These are phyloP conservation scores for Coptodon rendalli DNA, from an alignment of 2,113 vertebrate species.

Conservation along the genomic window DNA sequence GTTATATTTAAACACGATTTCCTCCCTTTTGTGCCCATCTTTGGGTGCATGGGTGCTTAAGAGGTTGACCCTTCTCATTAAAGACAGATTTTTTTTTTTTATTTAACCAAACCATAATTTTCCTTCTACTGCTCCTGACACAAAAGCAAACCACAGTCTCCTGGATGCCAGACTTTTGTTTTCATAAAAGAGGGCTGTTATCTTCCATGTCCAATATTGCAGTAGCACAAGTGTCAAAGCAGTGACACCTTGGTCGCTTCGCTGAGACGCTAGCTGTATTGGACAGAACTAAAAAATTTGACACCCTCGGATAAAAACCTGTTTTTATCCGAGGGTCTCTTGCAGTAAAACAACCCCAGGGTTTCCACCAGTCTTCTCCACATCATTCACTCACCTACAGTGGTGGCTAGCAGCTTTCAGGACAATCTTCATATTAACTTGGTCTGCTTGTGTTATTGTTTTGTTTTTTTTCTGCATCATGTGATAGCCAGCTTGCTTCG, in stretches of 20 bases:
- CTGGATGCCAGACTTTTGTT: not conserved
- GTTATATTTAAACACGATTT: not conserved
- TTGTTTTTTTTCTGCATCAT: not conserved
- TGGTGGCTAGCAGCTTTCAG: not conserved
- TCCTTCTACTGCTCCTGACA: not conserved
- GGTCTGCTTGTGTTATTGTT: not conserved
- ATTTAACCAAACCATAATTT: not conserved
- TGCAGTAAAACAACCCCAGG: not conserved
- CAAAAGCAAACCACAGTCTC: not conserved
- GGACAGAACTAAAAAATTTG: not conserved
- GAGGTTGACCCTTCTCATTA: not conserved
- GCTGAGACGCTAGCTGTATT: not conserved
- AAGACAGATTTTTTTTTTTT: not conserved
- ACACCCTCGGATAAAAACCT: not conserved
- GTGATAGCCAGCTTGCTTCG: not conserved
- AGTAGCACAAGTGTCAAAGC: not conserved
- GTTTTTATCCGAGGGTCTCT: too few relatives aligned
- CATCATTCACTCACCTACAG: not conserved
- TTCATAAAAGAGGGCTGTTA: not conserved
- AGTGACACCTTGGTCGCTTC: rapidly evolving
- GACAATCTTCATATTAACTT: not conserved
- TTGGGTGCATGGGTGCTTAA: not conserved
- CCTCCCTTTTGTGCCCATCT: not conserved
- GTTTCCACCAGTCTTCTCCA: not conserved
- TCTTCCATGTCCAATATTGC: not conserved